A percentile compares a stretch with the other conserved stretches of the same genome.
phyloP scores from a whole-genome alignment of 2,888 invertebrate genomes.

The Sesia apiformis region DNA sequence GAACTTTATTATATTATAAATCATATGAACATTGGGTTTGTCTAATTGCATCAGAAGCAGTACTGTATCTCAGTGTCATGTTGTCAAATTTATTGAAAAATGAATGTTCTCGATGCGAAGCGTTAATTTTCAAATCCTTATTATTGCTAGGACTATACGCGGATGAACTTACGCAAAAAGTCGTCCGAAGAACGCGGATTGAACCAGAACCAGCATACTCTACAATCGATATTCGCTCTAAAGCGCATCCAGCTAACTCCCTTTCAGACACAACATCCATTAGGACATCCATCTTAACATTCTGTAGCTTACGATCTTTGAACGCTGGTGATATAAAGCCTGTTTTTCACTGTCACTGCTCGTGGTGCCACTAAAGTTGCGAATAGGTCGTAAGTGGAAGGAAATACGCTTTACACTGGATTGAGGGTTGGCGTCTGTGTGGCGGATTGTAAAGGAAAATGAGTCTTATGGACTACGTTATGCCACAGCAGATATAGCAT shows the following conservation, averaged over 20 bases:
- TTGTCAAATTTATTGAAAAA: too few relatives aligned
- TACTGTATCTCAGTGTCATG: too few relatives aligned
- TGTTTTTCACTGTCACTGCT: conserved; percentile 28
- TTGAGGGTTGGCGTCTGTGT: conserved; percentile 48
- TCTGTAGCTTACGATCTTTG: background rate
- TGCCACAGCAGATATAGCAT: too few relatives aligned
- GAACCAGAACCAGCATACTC: conserved; percentile 32
- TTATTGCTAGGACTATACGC: conserved; percentile 50
- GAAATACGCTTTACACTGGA: conserved; percentile 39
- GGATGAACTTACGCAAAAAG: conserved; percentile 64
- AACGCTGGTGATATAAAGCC: background rate
- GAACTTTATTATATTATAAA: too few relatives aligned
- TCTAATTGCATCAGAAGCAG: too few relatives aligned
- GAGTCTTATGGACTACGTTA: background rate
- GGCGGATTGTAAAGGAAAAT: conserved; percentile 14
- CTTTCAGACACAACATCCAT: conserved; percentile 35
- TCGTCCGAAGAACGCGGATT: conserved; percentile 67
- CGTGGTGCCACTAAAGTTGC: conserved; percentile 33
- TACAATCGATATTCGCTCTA: conserved; percentile 45
- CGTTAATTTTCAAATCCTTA: conserved; percentile 48
- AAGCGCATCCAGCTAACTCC: conserved; percentile 32
- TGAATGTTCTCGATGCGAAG: too few relatives aligned
- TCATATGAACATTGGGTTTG: too few relatives aligned
- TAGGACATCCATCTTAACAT: conserved; percentile 45
- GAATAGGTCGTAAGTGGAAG: conserved; percentile 38